These are phyloP conservation scores for Drosophila pseudotalamancana DNA, from an alignment of 2,888 invertebrate species.

Conservation along the genomic window DNA sequence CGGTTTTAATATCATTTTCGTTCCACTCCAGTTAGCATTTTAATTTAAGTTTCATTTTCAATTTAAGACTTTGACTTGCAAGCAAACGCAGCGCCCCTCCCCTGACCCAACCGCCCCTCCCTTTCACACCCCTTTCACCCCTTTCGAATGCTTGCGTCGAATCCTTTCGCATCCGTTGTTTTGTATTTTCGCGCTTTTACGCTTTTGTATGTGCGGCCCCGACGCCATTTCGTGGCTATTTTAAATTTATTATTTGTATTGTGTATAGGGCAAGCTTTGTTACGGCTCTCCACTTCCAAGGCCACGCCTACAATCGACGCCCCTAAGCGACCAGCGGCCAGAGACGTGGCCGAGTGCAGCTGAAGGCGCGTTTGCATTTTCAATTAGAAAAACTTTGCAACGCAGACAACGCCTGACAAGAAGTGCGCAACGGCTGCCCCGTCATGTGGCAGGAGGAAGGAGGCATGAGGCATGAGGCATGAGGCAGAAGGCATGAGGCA, in stretches of 20 bases:
- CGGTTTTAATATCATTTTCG: conserved; percentile 81
- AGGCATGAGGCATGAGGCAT: neutral
- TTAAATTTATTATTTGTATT: conserved; percentile 79
- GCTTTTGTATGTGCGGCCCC: conserved; percentile 48
- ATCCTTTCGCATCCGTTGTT: conserved; percentile 46
- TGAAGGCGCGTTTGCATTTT: conserved; percentile 70
- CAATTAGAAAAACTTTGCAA: conserved; percentile 75
- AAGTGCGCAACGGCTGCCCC: conserved; percentile 41
- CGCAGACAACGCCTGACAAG: conserved; percentile 66
- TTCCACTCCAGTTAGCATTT: conserved; percentile 83
- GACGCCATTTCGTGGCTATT: conserved; percentile 72
- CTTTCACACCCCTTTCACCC: neutral
- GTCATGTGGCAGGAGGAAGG: conserved; percentile 5
- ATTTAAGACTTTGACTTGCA: conserved; percentile 79
- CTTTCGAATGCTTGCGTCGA: conserved; percentile 23
- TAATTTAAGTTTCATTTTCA: conserved; percentile 83
- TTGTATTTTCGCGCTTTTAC: conserved; percentile 74
- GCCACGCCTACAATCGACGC: conserved; percentile 20
- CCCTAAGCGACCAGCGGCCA: conserved; percentile 32
- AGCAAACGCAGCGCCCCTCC: conserved; percentile 43
- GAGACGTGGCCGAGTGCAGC: conserved; percentile 34
- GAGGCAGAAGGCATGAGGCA: neutral
- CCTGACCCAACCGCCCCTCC: neutral
- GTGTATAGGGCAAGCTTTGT: conserved; percentile 44
- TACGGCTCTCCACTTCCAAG: neutral